Percentiles rank a stretch among this genome's conserved stretches.
Conservation (phyloP, 2,113 vertebrate species). For the Steatornis caripensis region DNA sequence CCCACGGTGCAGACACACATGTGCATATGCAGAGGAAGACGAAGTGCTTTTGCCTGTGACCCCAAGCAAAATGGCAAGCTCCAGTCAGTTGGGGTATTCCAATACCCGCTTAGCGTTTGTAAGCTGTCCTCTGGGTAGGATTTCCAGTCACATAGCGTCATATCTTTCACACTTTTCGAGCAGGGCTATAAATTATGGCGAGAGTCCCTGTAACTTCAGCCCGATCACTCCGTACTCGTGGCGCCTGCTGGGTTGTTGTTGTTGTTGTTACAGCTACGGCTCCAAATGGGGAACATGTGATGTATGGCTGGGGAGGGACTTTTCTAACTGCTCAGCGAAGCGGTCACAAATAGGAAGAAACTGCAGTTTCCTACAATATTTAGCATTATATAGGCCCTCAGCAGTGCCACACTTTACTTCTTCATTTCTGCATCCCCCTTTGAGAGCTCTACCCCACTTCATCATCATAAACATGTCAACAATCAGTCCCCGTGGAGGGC, state of each 20-base stretch:
- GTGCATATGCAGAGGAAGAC: not conserved
- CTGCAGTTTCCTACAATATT: slow-evolving; percentile 53
- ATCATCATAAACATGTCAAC: slow-evolving; percentile 77
- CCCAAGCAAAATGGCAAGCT: not conserved
- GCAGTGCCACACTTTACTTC: slow-evolving; percentile 65
- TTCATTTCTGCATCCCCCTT: slow-evolving; percentile 61
- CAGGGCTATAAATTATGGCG: slow-evolving; percentile 18
- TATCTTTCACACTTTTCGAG: slow-evolving; percentile 43
- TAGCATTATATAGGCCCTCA: slow-evolving; percentile 54
- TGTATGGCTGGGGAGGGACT: slow-evolving; percentile 28
- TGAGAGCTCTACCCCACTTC: slow-evolving; percentile 61
- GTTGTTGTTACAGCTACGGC: slow-evolving; percentile 25
- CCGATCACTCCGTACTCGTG: not conserved
- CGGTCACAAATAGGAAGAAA: slow-evolving; percentile 61
- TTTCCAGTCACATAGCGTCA: not conserved
- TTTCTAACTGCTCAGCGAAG: not conserved
- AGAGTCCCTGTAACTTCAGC: not conserved
- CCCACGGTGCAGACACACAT: not conserved
- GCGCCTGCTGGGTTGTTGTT: slow-evolving; percentile 47
- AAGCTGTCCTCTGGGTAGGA: slow-evolving; percentile 26
- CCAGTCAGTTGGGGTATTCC: not conserved
- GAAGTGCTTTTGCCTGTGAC: slow-evolving; percentile 3
- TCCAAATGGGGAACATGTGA: not conserved
- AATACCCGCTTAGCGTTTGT: not conserved
- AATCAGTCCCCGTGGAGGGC: slow-evolving; percentile 40